These are phyloP conservation scores for Pangasius djambal DNA, from an alignment of 2,797 vertebrate genomes.

Conservation along the genomic window DNA sequence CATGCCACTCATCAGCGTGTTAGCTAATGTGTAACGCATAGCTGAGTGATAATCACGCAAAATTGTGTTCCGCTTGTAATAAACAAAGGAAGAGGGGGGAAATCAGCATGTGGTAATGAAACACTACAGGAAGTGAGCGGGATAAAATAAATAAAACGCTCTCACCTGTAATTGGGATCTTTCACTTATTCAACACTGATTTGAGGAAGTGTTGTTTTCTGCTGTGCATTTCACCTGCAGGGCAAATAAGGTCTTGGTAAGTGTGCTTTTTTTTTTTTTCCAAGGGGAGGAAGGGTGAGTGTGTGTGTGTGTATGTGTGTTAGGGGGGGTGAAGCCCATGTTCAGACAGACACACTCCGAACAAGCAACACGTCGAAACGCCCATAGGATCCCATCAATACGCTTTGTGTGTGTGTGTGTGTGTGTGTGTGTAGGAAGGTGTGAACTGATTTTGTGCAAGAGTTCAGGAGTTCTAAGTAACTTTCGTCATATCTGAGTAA, in stretches of 20 bases:
- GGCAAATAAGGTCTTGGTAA: constrained; percentile 5
- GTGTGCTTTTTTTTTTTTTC: neutral
- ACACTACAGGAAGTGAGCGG: constrained; percentile 6
- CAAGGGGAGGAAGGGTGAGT: neutral
- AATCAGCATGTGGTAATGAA: constrained; percentile 23
- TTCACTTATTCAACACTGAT: constrained; percentile 14
- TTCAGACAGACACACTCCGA: neutral
- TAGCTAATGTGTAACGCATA: neutral
- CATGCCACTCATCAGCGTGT: neutral
- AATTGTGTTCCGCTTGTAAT: neutral
- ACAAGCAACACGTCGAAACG: constrained; percentile 4
- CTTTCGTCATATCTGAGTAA: neutral
- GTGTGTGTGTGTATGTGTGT: neutral
- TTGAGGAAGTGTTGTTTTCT: constrained; percentile 29
- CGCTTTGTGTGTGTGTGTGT: neutral
- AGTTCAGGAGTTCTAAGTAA: neutral
- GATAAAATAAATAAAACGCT: constrained; percentile 3
- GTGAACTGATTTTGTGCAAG: neutral
- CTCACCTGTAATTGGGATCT: constrained; percentile 18
- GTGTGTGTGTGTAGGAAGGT: constrained; percentile 15
- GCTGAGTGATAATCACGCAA: neutral
- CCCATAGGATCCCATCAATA: constrained; percentile 12
- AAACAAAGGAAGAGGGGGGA: neutral
- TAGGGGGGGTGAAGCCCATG: neutral
- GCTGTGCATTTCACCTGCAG: constrained; percentile 34